Base-by-base conservation (phyloP, 2,797 vertebrate species). In the Otolemur crassicaudatus region DNA sequence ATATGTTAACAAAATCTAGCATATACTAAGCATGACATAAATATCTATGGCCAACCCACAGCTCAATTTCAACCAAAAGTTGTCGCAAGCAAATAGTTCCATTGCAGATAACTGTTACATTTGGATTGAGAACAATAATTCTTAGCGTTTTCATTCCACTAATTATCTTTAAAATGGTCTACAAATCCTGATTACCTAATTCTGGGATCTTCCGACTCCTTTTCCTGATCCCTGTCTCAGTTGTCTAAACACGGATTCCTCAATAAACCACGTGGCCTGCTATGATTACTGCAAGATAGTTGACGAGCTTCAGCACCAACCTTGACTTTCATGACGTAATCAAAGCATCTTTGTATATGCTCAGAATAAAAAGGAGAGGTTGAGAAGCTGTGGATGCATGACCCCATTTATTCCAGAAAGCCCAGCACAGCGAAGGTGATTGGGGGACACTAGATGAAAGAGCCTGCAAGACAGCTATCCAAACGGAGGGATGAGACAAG, bases 401-500 rank as follows among this genome's bases (percentile, higher is more conserved):
- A 82, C 67, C 27, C n/a, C 46, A n/a, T 77, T 87, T 82, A 75
- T 91, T 93, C 53, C 29, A 95, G 53, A 91, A 94, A 94, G 69
- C 63, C n/a, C 1, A 20, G 67, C 7, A 5, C 7, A 23, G 37
- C 34, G 72, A 83, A 63, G 16, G 77, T 22, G 40, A 58, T 2
- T 89, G 46, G 29, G 56, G 49, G 61, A 67, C 22, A 53, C 20
- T 4, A 76, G 20, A 56, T 49, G 8, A 89, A 69, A 94, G 86
- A 49, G 27, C 22, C 46, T 58, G 67, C 27, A 25, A 82, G 46
- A 53, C 53, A 77, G 81, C 12, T 96, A 43, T 93, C 46, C 81
- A 72, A 72, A 70, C 3, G 61, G 79, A 75, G 17, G n/a, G 19
- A 81, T 81, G 82, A 90, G 79, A 69, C 83, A 90, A 73, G 67